Percentiles rank a stretch among this genome's conserved stretches.
These are phyloP conservation scores for Alviniconcha strummeri DNA, from an alignment of 2,888 invertebrate species.

Conservation along the genomic window DNA sequence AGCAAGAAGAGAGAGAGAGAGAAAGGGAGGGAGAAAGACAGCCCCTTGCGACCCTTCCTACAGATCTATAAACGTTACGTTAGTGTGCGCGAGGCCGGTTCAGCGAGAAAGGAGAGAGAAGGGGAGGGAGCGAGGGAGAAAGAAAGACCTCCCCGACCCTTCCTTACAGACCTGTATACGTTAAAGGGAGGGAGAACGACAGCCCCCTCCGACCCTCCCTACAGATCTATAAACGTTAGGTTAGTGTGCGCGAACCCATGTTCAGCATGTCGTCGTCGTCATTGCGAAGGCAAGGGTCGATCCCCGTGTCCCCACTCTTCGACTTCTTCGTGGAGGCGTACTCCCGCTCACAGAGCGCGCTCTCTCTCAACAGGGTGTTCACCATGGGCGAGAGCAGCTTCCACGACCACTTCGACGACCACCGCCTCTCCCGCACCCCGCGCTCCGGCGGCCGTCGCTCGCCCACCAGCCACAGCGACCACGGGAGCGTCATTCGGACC, in stretches of 20 bases:
- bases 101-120: background rate
- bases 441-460: constrained; percentile 23
- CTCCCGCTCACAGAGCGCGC: constrained; percentile 23
- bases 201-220: background rate
- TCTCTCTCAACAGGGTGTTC: constrained; percentile 36
- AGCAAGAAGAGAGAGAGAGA: background rate
- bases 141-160: background rate
- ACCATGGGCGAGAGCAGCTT: constrained; percentile 34
- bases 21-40: background rate
- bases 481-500: constrained; percentile 19
- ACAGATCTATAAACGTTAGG: no score
- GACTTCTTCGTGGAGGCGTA: constrained; percentile 12
- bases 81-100: background rate
- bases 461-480: constrained; percentile 26
- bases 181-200: background rate
- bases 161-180: no score
- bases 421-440: background rate
- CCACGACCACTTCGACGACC: constrained; percentile 35
- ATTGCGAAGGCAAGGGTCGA: background rate
- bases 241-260: no score
- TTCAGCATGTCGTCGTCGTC: constrained; percentile 8
- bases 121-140: background rate
- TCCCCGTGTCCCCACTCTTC: constrained; percentile 1
- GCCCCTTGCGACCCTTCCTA: background rate
- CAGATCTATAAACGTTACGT: no score